A percentile compares a stretch with the other conserved stretches of the same genome.
Evolutionary conservation across 2,888 invertebrate species (phyloP).

Genomic region (Archaeoteleia sp.): DNA sequence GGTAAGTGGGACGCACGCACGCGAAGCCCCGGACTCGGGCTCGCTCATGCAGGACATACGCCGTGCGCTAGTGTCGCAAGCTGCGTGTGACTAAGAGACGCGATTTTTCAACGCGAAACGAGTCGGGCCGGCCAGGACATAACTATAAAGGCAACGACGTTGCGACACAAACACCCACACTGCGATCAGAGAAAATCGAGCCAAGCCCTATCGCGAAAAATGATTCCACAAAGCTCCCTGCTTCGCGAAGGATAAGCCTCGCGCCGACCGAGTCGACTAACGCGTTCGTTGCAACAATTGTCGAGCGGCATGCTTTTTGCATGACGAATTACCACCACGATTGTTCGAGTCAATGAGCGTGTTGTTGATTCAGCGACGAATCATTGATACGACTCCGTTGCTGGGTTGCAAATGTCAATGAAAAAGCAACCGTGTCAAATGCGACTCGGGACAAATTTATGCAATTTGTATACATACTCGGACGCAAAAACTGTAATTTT

Average conservation of each 20-base stretch:
- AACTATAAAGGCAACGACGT: conserved; percentile 66
- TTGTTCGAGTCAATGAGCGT: too few species aligned
- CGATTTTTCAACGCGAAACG: conserved; percentile 66
- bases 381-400: too few species aligned
- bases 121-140: conserved; percentile 52
- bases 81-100: conserved; percentile 71
- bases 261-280: too few species aligned
- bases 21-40: conserved; percentile 60
- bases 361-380: too few species aligned
- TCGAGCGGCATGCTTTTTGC: too few species aligned
- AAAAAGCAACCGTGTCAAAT: too few species aligned
- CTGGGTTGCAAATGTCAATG: too few species aligned
- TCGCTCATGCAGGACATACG: conserved; percentile 70
- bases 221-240: not conserved
- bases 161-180: conserved; percentile 65
- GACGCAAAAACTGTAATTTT: too few species aligned
- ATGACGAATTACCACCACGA: too few species aligned
- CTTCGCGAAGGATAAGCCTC: not conserved
- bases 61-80: conserved; percentile 67
- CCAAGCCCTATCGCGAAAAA: conserved; percentile 42
- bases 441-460: too few species aligned
- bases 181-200: conserved; percentile 62
- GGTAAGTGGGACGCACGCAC: conserved; percentile 66
- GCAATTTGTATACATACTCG: too few species aligned
- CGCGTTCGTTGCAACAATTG: too few species aligned